Base-by-base conservation (phyloP, 2,113 vertebrate genomes). In the Plestiodon gilberti region DNA sequence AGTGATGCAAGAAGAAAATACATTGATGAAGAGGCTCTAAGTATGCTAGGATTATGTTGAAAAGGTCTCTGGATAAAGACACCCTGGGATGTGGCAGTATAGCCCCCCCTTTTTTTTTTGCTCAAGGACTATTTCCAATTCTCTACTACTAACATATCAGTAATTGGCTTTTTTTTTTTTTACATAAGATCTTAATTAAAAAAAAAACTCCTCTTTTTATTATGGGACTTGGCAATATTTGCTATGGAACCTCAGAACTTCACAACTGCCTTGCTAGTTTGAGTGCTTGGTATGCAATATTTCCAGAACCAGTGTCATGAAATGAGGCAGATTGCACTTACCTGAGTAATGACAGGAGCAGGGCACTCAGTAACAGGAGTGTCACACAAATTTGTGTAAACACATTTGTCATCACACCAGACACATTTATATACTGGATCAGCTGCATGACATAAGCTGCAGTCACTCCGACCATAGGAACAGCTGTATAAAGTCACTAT, bases 401-500 rank as follows among this genome's bases (percentile, higher is more conserved):
- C 90, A 0, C 99, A 99, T 43, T 97, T 93, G 64, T 91, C 93
- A 87, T 94, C 85, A 74, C 99, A 99, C 99, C 99, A 99, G 52
- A 98, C 98, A 17, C 99, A 99, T 3, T 90, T 52, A 75, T 99
- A 99, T 38, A 91, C 88, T 0, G 70, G 33, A 17, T 93, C 90
- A 0, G 98, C 97, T 0, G 98, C 97, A 25, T 97, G 97, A 90
- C 98, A 99, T 73, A 99, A 94, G 84, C 98, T 99, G 94, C 99
- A 99, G 96, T 99, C 99, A 0, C 96, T 97, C 79, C 98, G 96
- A 70, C 97, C 97, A 3, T 98, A 98, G 1, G 98, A 98, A 93
- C 99, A 99, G 96, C 98, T 99, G 92, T 99, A 99, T 80, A 99
- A 96, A 48, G 97, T 97, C 67, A 99, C 99, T 99, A 96, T 1